These are phyloP conservation scores for Arenaria interpres DNA, from an alignment of 2,113 vertebrate species.

Conservation along the genomic window DNA sequence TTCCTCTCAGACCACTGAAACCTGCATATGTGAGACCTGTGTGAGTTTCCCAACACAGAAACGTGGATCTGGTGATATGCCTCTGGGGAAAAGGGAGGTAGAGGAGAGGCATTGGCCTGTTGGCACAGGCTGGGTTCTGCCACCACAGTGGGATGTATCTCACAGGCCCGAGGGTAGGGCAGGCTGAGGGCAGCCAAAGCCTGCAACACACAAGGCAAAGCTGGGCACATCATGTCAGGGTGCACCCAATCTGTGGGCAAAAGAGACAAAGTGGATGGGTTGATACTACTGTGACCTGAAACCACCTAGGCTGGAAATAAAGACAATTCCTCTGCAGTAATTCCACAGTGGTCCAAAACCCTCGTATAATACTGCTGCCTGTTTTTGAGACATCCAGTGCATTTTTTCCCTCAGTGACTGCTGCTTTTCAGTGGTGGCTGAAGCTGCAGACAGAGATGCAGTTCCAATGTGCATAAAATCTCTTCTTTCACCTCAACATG, in stretches of 20 bases:
- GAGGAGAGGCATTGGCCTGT: neutral
- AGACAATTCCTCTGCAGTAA: neutral
- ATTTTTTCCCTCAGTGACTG: neutral
- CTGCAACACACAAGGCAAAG: neutral
- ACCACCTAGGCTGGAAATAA: neutral
- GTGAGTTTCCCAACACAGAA: neutral
- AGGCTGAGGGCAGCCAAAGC: neutral
- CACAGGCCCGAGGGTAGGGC: neutral
- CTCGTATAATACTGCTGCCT: neutral
- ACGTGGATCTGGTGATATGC: neutral
- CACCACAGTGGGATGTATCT: neutral
- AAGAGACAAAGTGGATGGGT: neutral
- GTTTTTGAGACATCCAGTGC: neutral
- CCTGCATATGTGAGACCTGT: neutral
- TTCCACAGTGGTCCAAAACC: neutral
- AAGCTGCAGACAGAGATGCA: neutral
- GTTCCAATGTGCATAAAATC: neutral
- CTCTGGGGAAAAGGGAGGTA: neutral
- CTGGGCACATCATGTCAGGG: neutral
- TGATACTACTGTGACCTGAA: neutral
- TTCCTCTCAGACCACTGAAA: neutral
- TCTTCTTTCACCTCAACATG: neutral
- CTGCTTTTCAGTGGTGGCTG: neutral
- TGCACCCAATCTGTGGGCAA: neutral
- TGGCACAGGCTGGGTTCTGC: neutral